Evolutionary conservation across 2,888 invertebrate genomes (phyloP).

Genomic region (Drosophila affinis): DNA sequence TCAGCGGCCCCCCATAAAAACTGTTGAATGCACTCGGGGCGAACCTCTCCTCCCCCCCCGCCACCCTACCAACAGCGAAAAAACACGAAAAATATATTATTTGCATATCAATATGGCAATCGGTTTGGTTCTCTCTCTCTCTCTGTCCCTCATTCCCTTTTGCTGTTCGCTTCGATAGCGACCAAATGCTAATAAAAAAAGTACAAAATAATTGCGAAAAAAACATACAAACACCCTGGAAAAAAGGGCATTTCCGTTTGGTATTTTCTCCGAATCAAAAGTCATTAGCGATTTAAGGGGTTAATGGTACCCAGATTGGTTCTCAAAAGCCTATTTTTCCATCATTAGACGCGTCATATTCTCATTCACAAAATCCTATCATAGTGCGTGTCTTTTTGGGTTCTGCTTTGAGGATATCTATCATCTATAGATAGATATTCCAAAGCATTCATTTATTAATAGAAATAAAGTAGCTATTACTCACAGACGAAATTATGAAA

Average conservation of each 20-base stretch:
- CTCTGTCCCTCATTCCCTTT: neutral
- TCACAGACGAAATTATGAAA: too few relatives aligned
- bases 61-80: neutral
- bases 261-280: too few relatives aligned
- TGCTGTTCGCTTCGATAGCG: constrained; percentile 24
- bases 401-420: too few relatives aligned
- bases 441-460: too few relatives aligned
- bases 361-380: too few relatives aligned
- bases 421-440: too few relatives aligned
- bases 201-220: constrained; percentile 31
- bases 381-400: too few relatives aligned
- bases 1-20: constrained; percentile 28
- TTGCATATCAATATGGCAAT: constrained; percentile 41
- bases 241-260: constrained; percentile 6
- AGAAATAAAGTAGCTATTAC: too few relatives aligned
- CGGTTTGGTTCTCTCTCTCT: neutral
- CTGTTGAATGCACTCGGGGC: constrained; percentile 39
- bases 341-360: too few relatives aligned
- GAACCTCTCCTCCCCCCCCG: neutral
- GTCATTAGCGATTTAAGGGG: too few relatives aligned
- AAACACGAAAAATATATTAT: constrained; percentile 30
- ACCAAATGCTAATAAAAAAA: constrained; percentile 24
- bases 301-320: too few relatives aligned
- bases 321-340: too few relatives aligned
- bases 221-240: neutral